Base-by-base conservation (phyloP, 2,113 vertebrate species). In the Asarcornis scutulata region DNA sequence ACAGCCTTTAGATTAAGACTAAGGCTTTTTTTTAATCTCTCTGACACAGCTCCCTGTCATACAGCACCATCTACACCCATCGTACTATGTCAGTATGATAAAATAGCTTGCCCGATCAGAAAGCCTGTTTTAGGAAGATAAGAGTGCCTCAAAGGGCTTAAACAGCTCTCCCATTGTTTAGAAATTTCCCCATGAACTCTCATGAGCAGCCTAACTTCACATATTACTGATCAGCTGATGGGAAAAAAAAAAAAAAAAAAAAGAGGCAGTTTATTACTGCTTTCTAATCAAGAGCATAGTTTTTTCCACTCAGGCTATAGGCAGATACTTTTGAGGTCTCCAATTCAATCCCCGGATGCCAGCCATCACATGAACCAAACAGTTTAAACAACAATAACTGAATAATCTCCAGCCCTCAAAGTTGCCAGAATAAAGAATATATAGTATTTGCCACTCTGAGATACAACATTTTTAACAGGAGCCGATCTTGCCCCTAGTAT, bases 221-320 rank as follows among this genome's bases (percentile, higher is more conserved):
- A 83, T 86, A 90, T 86, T 92, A 87, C 77, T 83, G 73, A 90
- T 92, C 93, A 96, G 78, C 93, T 95, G 73, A 94, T 76, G 86
- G 81, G n/a, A n/a, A n/a, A n/a, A n/a, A n/a, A n/a, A n/a, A 75
- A 90, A 90, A 46, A 46, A 46, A 92, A 93, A 92, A 38, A 38
- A 38, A 38, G 56, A 90, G 66, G 21, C 81, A 89, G 66, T 89
- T 95, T 80, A 93, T 93, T 96, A 94, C 80, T 95, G 81, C 81
- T 80, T 59, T 62, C 91, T 90, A 78, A 93, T 95, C 92, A 93
- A 90, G 64, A 88, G 58, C 91, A 96, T 74, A 86, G 90, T 74
- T 96, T 95, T 96, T 96, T 96, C 93, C 95, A 92, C 58, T 89
- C 20, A 38, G 79, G 62, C 85, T 75, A 71, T 42, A 77, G 75